These are phyloP conservation scores for Seriola quinqueradiata DNA, from an alignment of 2,113 vertebrate species.

Conservation along the genomic window DNA sequence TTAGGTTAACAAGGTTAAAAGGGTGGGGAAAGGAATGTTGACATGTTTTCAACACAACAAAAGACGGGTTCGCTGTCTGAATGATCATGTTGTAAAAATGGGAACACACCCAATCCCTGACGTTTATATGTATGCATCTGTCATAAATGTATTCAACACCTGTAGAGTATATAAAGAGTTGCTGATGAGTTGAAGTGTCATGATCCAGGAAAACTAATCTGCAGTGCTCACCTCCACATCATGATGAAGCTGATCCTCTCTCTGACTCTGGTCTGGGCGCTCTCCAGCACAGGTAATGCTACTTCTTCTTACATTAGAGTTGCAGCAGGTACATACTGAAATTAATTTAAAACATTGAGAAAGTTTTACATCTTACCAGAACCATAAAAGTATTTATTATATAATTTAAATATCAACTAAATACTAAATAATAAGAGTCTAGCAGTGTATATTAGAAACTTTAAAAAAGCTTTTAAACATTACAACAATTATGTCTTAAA, in stretches of 20 bases:
- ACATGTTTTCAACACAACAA: not conserved
- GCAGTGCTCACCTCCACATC: not conserved
- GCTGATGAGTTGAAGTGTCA: not conserved
- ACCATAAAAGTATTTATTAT: too few relatives aligned
- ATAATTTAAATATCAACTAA: too few relatives aligned
- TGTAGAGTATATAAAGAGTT: not conserved
- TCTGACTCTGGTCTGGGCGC: constrained; percentile 18
- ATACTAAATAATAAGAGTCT: too few relatives aligned
- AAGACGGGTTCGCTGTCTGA: not conserved
- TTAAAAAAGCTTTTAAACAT: too few relatives aligned
- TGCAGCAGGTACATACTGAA: too few relatives aligned
- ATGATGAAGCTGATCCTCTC: constrained; percentile 37
- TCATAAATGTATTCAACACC: not conserved
- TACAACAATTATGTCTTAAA: too few relatives aligned
- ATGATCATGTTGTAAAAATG: not conserved
- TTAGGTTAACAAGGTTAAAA: too few relatives aligned
- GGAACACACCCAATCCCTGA: constrained; percentile 3
- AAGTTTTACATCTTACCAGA: too few relatives aligned
- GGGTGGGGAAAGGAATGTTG: not conserved
- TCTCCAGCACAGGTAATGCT: constrained; percentile 15
- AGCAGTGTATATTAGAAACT: too few relatives aligned
- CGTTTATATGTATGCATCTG: not conserved
- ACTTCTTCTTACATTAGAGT: too few relatives aligned
- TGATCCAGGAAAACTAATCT: not conserved
- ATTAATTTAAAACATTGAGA: too few relatives aligned